Percentiles rank a stretch among this genome's conserved stretches.
phyloP scores from a whole-genome alignment of 2,113 vertebrate genomes.

The Vombatus ursinus region DNA sequence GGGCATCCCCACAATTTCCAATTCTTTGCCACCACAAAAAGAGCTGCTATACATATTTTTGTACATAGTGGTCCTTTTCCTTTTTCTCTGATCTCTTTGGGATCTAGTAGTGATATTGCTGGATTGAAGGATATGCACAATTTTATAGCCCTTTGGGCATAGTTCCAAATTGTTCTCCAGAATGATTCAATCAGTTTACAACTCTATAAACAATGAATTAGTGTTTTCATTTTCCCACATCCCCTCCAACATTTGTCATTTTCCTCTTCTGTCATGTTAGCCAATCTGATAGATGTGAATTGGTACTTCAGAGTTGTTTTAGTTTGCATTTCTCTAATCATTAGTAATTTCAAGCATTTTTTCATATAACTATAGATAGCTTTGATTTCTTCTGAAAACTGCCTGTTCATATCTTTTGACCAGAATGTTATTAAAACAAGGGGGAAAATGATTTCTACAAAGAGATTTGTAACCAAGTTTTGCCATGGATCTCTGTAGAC shows the following conservation, averaged over 20 bases:
- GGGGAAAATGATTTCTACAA: neutral
- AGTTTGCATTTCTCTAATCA: neutral
- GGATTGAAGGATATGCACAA: neutral
- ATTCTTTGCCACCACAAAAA: neutral
- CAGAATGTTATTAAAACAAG: neutral
- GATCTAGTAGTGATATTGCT: neutral
- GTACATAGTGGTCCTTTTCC: neutral
- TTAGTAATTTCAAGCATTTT: neutral
- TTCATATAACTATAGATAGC: too few species aligned
- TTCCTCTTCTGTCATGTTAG: neutral
- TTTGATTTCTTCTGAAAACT: too few species aligned
- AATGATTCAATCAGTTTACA: neutral
- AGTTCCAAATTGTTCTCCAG: neutral
- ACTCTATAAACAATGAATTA: neutral
- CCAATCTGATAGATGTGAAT: neutral
- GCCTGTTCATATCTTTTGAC: too few species aligned
- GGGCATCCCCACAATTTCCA: neutral
- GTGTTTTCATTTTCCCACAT: neutral
- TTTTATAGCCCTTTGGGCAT: neutral
- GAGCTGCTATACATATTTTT: neutral
- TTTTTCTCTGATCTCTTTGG: neutral
- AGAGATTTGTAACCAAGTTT: neutral
- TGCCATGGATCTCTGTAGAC: neutral
- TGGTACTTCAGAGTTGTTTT: neutral
- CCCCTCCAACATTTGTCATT: neutral